Evolutionary conservation across 2,888 invertebrate genomes (phyloP), one percentile per base, ranked within the genome.

Genomic region (Caenorhabditis doughertyi): DNA sequence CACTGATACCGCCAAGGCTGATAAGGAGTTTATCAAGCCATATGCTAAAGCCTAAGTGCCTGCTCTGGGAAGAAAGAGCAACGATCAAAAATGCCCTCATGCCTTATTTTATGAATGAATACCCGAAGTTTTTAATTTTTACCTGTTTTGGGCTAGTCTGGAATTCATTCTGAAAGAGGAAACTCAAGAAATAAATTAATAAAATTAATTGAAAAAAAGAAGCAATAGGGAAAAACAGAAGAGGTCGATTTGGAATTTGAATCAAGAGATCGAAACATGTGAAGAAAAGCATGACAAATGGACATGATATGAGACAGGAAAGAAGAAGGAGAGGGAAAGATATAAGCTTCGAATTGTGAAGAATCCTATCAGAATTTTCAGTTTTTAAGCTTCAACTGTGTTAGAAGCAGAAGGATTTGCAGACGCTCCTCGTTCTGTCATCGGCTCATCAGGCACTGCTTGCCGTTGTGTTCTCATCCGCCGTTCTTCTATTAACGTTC

Each of bases 1-100:
- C 16, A 42, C 56, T 21, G 73, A 72, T 2, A n/a, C 4, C 5
- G 84, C 84, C n/a, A 81, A 81, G 18, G 81, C 77, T 13, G 84
- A 84, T 47, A 84, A 81, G 55, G 84, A 81, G 39, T 72, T 53
- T n/a, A 84, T 84, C 42, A 84, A 84, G 32, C 81, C 77, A n/a
- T 84, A 55, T 35, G 53, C 55, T 44, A 73, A 64, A 49, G 55
- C 49, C 5, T 60, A 35, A 56, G 23, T 44, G 27, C 25, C n/a
- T 4, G 32, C 3, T 55, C n/a, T 13, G 16, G 13, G 55, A 27
- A 29, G 39, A 58, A 58, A 21, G 29, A 55, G 21, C 49, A 42
- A 47, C 7, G 11, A 35, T 35, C 5, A 35, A 47, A 18, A 18
- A 18, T 39, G 39, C 11, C 13, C 39, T 39, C 39, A 11, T 8